Percentiles rank a stretch among this genome's conserved stretches.
These are phyloP conservation scores for Tolmerus cingulatus DNA, from an alignment of 2,888 invertebrate species.

Conservation along the genomic window DNA sequence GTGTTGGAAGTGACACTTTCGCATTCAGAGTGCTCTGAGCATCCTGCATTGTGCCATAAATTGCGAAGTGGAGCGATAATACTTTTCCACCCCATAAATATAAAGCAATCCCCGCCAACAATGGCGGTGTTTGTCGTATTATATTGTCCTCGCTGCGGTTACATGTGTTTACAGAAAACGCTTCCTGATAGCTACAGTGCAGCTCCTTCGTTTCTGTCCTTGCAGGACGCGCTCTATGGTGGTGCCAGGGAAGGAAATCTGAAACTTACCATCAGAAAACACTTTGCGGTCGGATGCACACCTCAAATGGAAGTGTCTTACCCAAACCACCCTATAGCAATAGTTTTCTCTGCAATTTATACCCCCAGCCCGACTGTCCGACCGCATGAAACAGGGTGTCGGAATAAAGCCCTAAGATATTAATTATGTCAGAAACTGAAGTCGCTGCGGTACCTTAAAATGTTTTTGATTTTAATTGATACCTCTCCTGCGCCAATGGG, in stretches of 20 bases:
- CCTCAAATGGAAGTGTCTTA: neutral
- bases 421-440: neutral
- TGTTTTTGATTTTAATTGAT: neutral
- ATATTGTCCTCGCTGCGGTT: neutral
- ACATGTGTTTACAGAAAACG: neutral
- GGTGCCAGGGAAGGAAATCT: neutral
- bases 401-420: neutral
- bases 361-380: neutral
- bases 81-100: neutral
- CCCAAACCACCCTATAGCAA: neutral
- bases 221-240: neutral
- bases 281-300: slow-evolving; percentile 5
- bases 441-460: neutral
- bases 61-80: neutral
- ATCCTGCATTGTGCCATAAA: neutral
- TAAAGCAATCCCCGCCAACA: neutral
- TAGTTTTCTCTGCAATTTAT: neutral
- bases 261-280: slow-evolving; percentile 16
- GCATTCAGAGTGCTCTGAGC: neutral
- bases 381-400: neutral
- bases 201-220: neutral
- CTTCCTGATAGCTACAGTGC: neutral
- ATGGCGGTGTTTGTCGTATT: neutral
- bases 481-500: neutral
- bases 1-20: neutral